These are phyloP conservation scores for Punctoribates punctum DNA, from an alignment of 2,888 invertebrate genomes.

Conservation along the genomic window DNA sequence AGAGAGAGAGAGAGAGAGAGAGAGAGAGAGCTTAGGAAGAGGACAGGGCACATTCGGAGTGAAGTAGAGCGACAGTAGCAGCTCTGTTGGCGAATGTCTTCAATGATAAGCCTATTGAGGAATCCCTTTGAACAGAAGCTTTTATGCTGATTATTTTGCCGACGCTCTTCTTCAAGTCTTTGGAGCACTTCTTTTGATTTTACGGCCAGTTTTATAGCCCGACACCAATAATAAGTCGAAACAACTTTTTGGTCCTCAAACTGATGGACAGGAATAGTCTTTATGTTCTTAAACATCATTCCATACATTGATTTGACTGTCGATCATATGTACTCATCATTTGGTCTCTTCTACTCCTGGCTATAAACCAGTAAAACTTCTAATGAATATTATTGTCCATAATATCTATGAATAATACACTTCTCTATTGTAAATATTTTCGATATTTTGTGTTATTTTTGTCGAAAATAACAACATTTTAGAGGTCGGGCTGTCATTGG, in stretches of 20 bases:
- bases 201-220: slow-evolving; percentile 30
- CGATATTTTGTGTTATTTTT: too few relatives aligned
- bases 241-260: slow-evolving; percentile 13
- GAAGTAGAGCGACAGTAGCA: not conserved
- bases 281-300: not conserved
- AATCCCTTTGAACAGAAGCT: slow-evolving; percentile 32
- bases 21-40: not conserved
- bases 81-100: slow-evolving; percentile 7
- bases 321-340: slow-evolving; percentile 9
- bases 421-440: too few relatives aligned
- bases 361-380: slow-evolving; percentile 10
- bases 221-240: slow-evolving; percentile 20
- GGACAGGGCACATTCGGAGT: not conserved
- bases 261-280: too few relatives aligned
- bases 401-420: not conserved
- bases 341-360: not conserved
- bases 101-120: slow-evolving; percentile 28
- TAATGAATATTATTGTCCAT: slow-evolving; percentile 29
- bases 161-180: not conserved
- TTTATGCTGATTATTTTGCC: slow-evolving; percentile 33
- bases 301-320: not conserved
- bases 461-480: too few relatives aligned
- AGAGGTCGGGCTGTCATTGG: too few relatives aligned
- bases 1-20: slow-evolving; percentile 9
- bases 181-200: slow-evolving; percentile 22